Percentiles rank a stretch among this genome's conserved stretches.
Evolutionary conservation across 2,888 invertebrate species (phyloP).

Genomic region (Anarsia innoxiella): DNA sequence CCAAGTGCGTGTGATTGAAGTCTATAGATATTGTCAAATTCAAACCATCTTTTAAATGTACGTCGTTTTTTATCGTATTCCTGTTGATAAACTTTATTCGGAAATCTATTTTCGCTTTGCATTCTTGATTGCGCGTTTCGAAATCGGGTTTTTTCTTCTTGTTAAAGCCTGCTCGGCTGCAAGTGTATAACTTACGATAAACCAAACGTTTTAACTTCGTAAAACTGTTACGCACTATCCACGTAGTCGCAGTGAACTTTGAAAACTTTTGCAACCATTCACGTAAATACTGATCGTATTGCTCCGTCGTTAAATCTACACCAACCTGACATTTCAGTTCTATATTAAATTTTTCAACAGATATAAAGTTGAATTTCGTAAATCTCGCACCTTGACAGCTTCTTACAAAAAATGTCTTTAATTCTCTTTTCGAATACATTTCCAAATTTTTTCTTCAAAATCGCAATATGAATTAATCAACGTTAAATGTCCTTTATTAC

Average conservation of each 20-base stretch:
- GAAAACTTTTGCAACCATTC: constrained; percentile 33
- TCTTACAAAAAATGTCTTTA: constrained; percentile 22
- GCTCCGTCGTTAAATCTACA: constrained; percentile 15
- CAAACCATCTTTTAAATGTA: constrained; percentile 24
- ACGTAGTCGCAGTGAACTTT: constrained; percentile 29
- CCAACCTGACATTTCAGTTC: constrained; percentile 27
- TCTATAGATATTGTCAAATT: constrained; percentile 27
- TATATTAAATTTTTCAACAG: constrained; percentile 24
- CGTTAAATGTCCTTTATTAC: background rate
- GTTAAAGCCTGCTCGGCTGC: constrained; percentile 27
- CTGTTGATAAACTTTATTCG: constrained; percentile 28
- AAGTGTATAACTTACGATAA: constrained; percentile 28
- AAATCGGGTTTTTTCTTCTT: constrained; percentile 17
- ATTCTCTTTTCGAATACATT: constrained; percentile 22
- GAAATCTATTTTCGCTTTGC: constrained; percentile 33
- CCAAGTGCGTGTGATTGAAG: constrained; percentile 30
- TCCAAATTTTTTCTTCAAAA: constrained; percentile 2
- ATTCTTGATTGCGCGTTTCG: constrained; percentile 22
- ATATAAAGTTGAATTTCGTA: constrained; percentile 24
- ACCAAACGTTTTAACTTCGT: constrained; percentile 25
- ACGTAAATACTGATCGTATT: constrained; percentile 22
- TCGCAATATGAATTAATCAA: too few relatives aligned
- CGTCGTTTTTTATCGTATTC: constrained; percentile 30
- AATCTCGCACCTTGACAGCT: constrained; percentile 25
- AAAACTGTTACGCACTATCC: constrained; percentile 27